A percentile compares a stretch with the other conserved stretches of the same genome.
Conservation (phyloP, 1,140 invertebrate genomes). For the Pseudomyrmex cubaensis region DNA sequence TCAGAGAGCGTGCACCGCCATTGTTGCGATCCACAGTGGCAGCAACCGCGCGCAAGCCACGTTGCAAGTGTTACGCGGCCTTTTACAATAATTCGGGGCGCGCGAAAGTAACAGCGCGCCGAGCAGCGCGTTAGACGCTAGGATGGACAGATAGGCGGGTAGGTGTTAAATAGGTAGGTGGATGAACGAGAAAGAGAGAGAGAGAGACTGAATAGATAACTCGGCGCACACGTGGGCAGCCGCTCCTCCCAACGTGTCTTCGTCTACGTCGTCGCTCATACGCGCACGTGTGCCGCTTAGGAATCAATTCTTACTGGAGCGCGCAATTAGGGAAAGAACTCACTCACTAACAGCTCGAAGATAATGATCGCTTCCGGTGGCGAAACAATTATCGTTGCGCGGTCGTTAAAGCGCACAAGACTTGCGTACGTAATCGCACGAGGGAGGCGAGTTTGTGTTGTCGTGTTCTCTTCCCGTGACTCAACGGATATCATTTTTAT, state of each 20-base stretch:
- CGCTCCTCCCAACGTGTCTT: slow-evolving; percentile 64
- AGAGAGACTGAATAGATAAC: slow-evolving; percentile 54
- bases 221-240: slow-evolving; percentile 62
- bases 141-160: slow-evolving; percentile 58
- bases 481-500: slow-evolving; percentile 26
- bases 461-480: not conserved
- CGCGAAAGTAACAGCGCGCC: slow-evolving; percentile 59
- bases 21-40: slow-evolving; percentile 58
- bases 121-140: slow-evolving; percentile 12
- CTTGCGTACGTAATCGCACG: slow-evolving; percentile 1
- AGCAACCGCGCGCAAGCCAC: slow-evolving; percentile 31
- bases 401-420: not conserved
- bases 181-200: slow-evolving; percentile 32
- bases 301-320: slow-evolving; percentile 64
- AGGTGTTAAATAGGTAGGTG: slow-evolving; percentile 66
- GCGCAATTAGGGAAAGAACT: slow-evolving; percentile 51
- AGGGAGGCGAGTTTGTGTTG: not conserved
- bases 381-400: slow-evolving; percentile 28
- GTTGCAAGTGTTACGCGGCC: slow-evolving; percentile 74
- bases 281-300: slow-evolving; percentile 4
- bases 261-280: slow-evolving; percentile 13
- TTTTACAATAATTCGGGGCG: slow-evolving; percentile 73
- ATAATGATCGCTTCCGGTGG: slow-evolving; percentile 44
- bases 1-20: slow-evolving; percentile 54
- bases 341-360: slow-evolving; percentile 11